Conservation (phyloP, 2,113 vertebrate species). For the Aptenodytes forsteri region DNA sequence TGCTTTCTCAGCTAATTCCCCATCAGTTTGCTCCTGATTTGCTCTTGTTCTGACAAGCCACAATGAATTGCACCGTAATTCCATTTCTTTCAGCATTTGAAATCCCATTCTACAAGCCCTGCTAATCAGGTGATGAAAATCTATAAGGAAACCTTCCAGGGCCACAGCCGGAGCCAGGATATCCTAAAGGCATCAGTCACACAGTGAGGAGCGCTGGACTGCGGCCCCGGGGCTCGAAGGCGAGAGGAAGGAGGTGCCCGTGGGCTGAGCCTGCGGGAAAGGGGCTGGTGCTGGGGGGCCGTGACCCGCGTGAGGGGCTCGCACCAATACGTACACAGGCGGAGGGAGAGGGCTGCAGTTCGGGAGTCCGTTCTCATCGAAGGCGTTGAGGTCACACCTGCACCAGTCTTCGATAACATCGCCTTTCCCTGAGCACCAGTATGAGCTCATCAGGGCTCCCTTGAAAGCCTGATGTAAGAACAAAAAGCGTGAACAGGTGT, state of each 20-base stretch:
- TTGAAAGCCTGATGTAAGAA: conserved; percentile 85
- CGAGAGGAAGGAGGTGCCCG: background rate
- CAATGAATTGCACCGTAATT: conserved; percentile 59
- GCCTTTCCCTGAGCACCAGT: conserved; percentile 98
- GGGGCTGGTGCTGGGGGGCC: background rate
- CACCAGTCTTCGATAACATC: conserved; percentile 99
- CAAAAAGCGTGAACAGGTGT: background rate
- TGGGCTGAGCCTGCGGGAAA: background rate
- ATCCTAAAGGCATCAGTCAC: conserved; percentile 45
- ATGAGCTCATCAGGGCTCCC: conserved; percentile 96
- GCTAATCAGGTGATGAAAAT: conserved; percentile 68
- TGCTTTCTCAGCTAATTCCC: conserved; percentile 66
- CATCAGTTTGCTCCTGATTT: conserved; percentile 59
- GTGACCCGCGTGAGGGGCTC: background rate
- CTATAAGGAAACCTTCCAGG: conserved; percentile 52
- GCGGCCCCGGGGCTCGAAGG: background rate
- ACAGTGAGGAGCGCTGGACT: background rate
- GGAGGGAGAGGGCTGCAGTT: conserved; percentile 93
- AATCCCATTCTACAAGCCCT: conserved; percentile 53
- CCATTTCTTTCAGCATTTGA: conserved; percentile 65
- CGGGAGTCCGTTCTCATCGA: conserved; percentile 93
- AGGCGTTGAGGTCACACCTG: conserved; percentile 94
- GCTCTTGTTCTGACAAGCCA: conserved; percentile 51
- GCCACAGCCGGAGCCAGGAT: conserved; percentile 40
- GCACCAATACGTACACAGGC: conserved; percentile 83